Conservation (phyloP, 2,113 vertebrate species). For the Leuciscus idus region DNA sequence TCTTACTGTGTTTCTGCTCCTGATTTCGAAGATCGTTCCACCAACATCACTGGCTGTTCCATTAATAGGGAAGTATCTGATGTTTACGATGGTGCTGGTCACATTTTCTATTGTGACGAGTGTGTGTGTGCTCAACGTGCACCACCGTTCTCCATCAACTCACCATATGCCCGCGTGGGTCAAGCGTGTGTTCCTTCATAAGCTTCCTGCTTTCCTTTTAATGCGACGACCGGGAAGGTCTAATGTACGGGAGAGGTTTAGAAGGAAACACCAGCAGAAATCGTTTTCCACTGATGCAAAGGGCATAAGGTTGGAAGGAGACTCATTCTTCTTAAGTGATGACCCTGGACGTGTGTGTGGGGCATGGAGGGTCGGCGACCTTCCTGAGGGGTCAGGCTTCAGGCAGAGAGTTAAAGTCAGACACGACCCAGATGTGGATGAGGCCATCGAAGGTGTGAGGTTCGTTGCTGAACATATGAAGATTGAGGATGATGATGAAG, state of each 20-base stretch:
- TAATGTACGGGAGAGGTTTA: constrained; percentile 64
- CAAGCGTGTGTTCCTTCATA: constrained; percentile 74
- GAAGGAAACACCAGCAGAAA: constrained; percentile 59
- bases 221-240: constrained; percentile 77
- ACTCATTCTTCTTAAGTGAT: constrained; percentile 70
- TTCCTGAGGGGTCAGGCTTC: constrained; percentile 69
- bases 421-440: constrained; percentile 73
- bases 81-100: constrained; percentile 84
- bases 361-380: constrained; percentile 68
- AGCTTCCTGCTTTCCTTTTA: constrained; percentile 75
- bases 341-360: constrained; percentile 65
- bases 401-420: constrained; percentile 62
- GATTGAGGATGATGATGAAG: constrained; percentile 78
- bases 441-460: constrained; percentile 77
- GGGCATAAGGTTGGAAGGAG: constrained; percentile 50
- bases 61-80: constrained; percentile 83
- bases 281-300: constrained; percentile 36
- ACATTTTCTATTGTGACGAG: constrained; percentile 79
- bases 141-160: constrained; percentile 81
- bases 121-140: constrained; percentile 80
- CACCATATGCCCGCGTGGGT: constrained; percentile 83
- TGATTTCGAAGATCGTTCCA: constrained; percentile 84
- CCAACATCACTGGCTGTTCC: constrained; percentile 82
- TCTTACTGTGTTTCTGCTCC: constrained; percentile 81
- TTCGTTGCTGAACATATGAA: constrained; percentile 81